Conservation (phyloP, 2,113 vertebrate genomes). For the Pseudorasbora parva region DNA sequence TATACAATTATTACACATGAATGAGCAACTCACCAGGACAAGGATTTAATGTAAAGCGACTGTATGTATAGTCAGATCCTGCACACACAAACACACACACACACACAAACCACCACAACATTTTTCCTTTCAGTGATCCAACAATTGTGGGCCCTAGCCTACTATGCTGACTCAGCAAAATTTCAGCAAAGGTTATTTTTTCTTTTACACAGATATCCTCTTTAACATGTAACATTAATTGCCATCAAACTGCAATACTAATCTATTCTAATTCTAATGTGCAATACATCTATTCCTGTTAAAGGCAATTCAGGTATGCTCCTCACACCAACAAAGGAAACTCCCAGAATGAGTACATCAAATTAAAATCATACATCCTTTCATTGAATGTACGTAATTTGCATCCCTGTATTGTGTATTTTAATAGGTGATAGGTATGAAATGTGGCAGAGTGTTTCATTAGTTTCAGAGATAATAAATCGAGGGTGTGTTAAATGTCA, state of each 20-base stretch:
- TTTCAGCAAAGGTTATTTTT: not conserved
- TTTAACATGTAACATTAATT: not conserved
- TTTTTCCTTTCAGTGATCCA: not conserved
- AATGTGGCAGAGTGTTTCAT: not conserved
- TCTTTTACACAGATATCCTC: not conserved
- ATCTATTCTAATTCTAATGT: no score
- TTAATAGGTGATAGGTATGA: not conserved
- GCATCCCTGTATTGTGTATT: not conserved
- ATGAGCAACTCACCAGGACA: not conserved
- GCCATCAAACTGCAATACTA: not conserved
- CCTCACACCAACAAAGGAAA: not conserved
- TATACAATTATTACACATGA: not conserved
- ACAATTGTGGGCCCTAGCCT: not conserved
- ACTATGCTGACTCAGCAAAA: slow-evolving; percentile 17
- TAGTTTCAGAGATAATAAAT: not conserved
- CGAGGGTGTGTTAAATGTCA: not conserved
- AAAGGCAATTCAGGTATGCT: not conserved
- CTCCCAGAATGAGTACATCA: not conserved
- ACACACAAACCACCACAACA: no score
- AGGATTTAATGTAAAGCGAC: not conserved
- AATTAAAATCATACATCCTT: not conserved
- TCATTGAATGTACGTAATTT: not conserved
- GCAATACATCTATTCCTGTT: not conserved
- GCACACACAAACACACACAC: not conserved
- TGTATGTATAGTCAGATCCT: not conserved